phyloP scores from a whole-genome alignment of 2,888 invertebrate species.

The Scelioninae gen. 1 region DNA sequence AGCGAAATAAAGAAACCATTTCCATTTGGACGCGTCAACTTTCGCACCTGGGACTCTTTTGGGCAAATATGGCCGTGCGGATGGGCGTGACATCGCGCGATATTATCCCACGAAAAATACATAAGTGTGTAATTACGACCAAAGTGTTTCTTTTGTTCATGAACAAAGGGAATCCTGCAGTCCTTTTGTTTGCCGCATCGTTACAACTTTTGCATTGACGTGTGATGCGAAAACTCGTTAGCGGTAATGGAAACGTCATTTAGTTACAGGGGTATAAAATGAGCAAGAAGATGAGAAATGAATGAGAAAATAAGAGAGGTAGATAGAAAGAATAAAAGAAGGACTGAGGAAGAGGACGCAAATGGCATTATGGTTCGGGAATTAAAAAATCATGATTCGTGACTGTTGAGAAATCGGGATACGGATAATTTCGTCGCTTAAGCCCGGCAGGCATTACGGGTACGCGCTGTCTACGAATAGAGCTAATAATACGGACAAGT shows the following conservation, averaged over 20 bases:
- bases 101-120: slow-evolving; percentile 65
- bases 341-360: background rate
- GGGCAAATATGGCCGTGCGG: slow-evolving; percentile 75
- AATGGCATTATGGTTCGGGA: slow-evolving; percentile 23
- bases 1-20: slow-evolving; percentile 52
- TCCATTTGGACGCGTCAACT: slow-evolving; percentile 52
- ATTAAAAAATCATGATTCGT: slow-evolving; percentile 76
- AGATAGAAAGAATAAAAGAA: background rate
- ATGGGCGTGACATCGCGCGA: slow-evolving; percentile 76
- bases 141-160: slow-evolving; percentile 43
- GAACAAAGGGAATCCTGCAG: slow-evolving; percentile 32
- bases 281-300: slow-evolving; percentile 3
- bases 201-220: slow-evolving; percentile 48
- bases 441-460: slow-evolving; percentile 78
- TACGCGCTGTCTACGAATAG: slow-evolving; percentile 84
- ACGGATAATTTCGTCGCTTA: slow-evolving; percentile 70
- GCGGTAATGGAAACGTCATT: slow-evolving; percentile 42
- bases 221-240: slow-evolving; percentile 51
- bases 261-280: slow-evolving; percentile 44
- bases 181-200: slow-evolving; percentile 49
- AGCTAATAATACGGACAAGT: slow-evolving; percentile 79
- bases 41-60: slow-evolving; percentile 75
- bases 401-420: slow-evolving; percentile 75
- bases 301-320: background rate
- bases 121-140: slow-evolving; percentile 53